Conservation (phyloP, 2,888 invertebrate species). For the Asteroscopus sphinx region DNA sequence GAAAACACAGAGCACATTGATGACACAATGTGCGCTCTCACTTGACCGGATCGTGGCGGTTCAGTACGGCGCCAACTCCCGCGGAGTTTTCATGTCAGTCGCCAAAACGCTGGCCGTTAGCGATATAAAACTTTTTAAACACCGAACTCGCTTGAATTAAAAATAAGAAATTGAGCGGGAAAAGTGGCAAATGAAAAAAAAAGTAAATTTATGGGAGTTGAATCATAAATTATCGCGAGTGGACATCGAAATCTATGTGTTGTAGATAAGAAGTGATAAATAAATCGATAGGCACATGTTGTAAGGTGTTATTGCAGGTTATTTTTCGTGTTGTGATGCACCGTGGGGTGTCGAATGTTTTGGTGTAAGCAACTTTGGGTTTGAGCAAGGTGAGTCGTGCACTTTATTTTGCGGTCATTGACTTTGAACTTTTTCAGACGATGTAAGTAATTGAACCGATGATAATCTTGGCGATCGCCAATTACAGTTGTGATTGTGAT, state of each 20-base stretch:
- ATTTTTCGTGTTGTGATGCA: constrained; percentile 79
- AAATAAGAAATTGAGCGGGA: constrained; percentile 46
- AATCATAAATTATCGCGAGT: constrained; percentile 33
- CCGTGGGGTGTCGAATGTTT: constrained; percentile 73
- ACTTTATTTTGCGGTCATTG: constrained; percentile 70
- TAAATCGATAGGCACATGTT: constrained; percentile 72
- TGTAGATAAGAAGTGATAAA: constrained; percentile 75
- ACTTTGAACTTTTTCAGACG: constrained; percentile 65
- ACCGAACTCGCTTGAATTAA: constrained; percentile 42
- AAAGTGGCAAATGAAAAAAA: constrained; percentile 53
- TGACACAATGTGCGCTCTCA: constrained; percentile 79
- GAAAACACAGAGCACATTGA: constrained; percentile 68
- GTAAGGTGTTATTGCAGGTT: constrained; percentile 60
- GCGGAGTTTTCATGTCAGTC: constrained; percentile 71
- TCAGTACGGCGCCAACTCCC: constrained; percentile 80
- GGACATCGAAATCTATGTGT: constrained; percentile 53
- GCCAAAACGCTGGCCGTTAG: constrained; percentile 64
- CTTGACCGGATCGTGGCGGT: constrained; percentile 74
- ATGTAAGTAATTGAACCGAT: constrained; percentile 28
- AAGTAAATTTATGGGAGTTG: constrained; percentile 36
- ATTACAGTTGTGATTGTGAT: constrained; percentile 15
- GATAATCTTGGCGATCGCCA: constrained; percentile 33
- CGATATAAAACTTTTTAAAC: constrained; percentile 68
- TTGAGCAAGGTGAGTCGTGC: constrained; percentile 79
- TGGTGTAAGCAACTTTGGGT: constrained; percentile 76